Base-by-base conservation (phyloP, 1,140 invertebrate species). In the Cotesia glomerata region DNA sequence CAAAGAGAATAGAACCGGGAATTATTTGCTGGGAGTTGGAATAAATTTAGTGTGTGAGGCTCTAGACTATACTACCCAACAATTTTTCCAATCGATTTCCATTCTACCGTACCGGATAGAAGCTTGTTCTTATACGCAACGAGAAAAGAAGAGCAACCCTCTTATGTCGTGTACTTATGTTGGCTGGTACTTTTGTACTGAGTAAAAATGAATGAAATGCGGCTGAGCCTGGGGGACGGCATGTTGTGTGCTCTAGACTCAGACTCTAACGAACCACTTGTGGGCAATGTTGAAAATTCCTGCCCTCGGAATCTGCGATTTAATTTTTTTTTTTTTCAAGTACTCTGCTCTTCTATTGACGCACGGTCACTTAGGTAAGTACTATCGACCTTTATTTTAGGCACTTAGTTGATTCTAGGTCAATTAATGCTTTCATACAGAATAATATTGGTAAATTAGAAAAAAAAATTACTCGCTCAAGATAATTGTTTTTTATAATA, bases 11-110 rank as follows among this genome's bases (percentile, higher is more conserved):
- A 34, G 14, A 59, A 62, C 35, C 32, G 14, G 11, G n/a, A n/a
- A 35, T n/a, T 13, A 13, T n/a, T 26, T 62, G 7, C 32, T n/a
- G 32, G 59, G 11, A 62, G n/a, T 39, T n/a, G 8, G 5, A 45
- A 9, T 35, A 34, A n/a, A 62, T 58, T 58, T 18, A 18, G 16
- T 58, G 16, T 58, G 72, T 73, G 67, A 68, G 72, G 32, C 59
- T 14, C 59, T 59, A 16, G 45, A 35, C 36, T 14, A 66, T 39
- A 69, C 65, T 45, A 67, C 72, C 72, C 66, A 73, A 73, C 69
- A 65, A 73, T 73, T 73, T 73, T 73, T 73, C 72, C 72, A 73
- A 73, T 73, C 72, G 59, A 73, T 73, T 73, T 73, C 72, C 72
- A 11, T 51, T 54, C 45, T 16, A 54, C 36, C 26, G 52, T 4